Percentiles rank a stretch among this genome's conserved stretches.
Conservation (phyloP, 2,113 vertebrate genomes). For the Passer montanus region DNA sequence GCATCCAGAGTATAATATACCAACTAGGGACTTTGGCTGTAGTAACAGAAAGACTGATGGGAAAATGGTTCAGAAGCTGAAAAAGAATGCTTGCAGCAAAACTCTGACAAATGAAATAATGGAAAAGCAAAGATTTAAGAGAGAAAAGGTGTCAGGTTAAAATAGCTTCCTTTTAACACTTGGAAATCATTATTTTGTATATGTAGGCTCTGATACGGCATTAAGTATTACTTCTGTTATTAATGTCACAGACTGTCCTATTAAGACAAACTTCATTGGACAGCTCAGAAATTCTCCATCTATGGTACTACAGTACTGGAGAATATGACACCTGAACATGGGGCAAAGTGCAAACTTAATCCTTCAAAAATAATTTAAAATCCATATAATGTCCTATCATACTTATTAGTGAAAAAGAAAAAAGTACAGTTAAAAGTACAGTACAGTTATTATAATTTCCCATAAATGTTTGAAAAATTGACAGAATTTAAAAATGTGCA, state of each 20-base stretch:
- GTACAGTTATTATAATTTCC: neutral
- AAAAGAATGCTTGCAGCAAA: neutral
- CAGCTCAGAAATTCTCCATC: neutral
- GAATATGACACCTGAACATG: neutral
- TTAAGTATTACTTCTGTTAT: neutral
- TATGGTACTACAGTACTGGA: rapidly evolving
- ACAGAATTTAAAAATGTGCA: neutral
- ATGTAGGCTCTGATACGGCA: rapidly evolving
- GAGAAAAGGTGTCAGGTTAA: neutral
- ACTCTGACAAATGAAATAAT: neutral
- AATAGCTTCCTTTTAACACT: neutral
- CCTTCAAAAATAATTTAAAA: neutral
- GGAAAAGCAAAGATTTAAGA: neutral
- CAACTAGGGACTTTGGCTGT: neutral
- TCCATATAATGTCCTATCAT: neutral
- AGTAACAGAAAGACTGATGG: neutral
- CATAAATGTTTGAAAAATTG: neutral
- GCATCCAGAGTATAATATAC: neutral
- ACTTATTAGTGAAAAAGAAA: neutral
- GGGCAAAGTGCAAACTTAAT: neutral
- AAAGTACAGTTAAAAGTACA: neutral
- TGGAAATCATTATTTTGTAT: neutral
- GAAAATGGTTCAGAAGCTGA: neutral
- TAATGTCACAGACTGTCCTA: neutral
- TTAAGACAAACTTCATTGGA: neutral